Evolutionary conservation across 2,113 vertebrate species (phyloP).

Genomic region (Osmerus eperlanus): DNA sequence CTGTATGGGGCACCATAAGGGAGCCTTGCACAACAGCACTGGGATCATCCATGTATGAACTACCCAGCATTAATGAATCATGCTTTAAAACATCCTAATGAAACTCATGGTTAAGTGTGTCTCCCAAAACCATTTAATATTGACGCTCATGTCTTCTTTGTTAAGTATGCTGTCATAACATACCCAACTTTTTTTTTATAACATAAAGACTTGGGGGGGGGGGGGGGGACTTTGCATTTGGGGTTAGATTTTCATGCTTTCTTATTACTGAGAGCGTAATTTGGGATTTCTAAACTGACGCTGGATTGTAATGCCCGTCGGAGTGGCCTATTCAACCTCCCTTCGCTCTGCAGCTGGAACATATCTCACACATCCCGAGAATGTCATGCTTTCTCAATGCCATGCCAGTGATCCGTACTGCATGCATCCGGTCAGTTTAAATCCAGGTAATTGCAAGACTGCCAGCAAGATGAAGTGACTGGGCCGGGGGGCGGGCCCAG

Average conservation of each 20-base stretch:
- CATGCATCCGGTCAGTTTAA: no score
- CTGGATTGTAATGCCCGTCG: no score
- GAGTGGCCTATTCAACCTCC: no score
- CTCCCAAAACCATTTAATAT: slow-evolving; percentile 40
- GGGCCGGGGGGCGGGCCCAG: not conserved
- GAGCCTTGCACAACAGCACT: not conserved
- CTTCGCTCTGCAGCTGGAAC: no score
- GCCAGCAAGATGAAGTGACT: no score
- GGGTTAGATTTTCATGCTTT: not conserved
- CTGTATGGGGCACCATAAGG: slow-evolving; percentile 13
- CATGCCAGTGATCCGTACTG: no score
- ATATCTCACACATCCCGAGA: no score
- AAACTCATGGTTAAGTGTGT: slow-evolving; percentile 52
- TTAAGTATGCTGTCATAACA: slow-evolving; percentile 41
- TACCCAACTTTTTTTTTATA: slow-evolving; percentile 38
- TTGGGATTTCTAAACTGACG: not conserved
- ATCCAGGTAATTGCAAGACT: no score
- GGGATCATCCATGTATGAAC: slow-evolving; percentile 44
- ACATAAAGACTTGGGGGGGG: slow-evolving; percentile 6
- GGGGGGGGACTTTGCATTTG: not conserved
- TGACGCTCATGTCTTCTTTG: slow-evolving; percentile 27
- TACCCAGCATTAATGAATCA: slow-evolving; percentile 54
- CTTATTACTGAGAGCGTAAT: not conserved
- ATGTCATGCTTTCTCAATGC: no score
- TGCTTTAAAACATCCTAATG: slow-evolving; percentile 52